phyloP scores from a whole-genome alignment of 2,113 vertebrate species.

The Epinephelus moara region DNA sequence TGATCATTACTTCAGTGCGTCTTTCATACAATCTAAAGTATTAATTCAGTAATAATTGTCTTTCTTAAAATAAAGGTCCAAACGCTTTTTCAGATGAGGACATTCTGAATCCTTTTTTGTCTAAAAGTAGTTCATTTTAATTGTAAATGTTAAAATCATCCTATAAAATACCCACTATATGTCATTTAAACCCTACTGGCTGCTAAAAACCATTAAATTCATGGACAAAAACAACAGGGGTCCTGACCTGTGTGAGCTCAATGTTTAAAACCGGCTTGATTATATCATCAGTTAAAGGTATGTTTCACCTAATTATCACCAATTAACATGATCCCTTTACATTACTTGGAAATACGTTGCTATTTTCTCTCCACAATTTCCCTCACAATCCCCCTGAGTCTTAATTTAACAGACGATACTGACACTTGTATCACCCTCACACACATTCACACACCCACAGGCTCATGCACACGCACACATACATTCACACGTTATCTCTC shows the following conservation, averaged over 20 bases:
- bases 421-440: slow-evolving; percentile 2
- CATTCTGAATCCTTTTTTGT: neutral
- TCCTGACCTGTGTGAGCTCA: neutral
- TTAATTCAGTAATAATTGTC: neutral
- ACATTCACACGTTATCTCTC: slow-evolving; percentile 21
- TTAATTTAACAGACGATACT: slow-evolving; percentile 6
- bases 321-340: neutral
- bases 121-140: neutral
- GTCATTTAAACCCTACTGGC: neutral
- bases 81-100: neutral
- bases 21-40: slow-evolving; percentile 1
- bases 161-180: neutral
- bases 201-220: neutral
- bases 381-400: neutral
- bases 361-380: neutral
- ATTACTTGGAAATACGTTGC: neutral
- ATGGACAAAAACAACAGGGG: neutral
- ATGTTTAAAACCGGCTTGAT: neutral
- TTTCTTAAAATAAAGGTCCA: neutral
- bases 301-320: neutral
- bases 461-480: slow-evolving; percentile 14
- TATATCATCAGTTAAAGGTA: neutral
- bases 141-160: no score
- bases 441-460: slow-evolving; percentile 19
- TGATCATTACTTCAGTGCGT: slow-evolving; percentile 18